Conservation (phyloP, 2,113 vertebrate genomes). For the Spheniscus mendiculus region DNA sequence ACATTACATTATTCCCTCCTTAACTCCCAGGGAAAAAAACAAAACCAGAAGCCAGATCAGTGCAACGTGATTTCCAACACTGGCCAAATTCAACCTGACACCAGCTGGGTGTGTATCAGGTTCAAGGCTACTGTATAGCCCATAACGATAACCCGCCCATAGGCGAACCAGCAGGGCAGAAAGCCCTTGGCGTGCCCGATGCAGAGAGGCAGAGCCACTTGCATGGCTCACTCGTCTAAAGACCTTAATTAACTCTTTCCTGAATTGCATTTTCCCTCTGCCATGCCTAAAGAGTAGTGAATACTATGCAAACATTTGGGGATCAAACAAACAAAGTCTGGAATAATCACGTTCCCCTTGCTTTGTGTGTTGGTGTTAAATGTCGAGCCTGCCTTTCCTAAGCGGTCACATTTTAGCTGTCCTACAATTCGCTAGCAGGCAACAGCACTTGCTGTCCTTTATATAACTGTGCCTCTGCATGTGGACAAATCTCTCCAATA, state of each 20-base stretch:
- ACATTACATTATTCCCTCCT: not conserved
- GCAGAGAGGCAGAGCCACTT: not conserved
- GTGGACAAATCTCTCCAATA: not conserved
- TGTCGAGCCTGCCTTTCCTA: not conserved
- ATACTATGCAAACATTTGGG: not conserved
- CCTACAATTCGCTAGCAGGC: not conserved
- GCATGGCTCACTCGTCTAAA: rapidly evolving
- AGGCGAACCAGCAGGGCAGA: not conserved
- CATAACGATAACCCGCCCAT: rapidly evolving
- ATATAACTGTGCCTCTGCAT: not conserved
- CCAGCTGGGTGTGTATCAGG: not conserved
- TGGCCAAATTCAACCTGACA: not conserved
- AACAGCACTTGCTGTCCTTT: not conserved
- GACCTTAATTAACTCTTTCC: not conserved
- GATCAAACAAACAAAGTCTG: not conserved
- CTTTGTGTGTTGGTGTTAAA: not conserved
- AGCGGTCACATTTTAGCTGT: rapidly evolving
- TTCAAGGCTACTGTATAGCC: not conserved
- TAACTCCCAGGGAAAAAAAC: not conserved
- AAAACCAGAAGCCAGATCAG: not conserved
- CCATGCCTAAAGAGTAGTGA: not conserved
- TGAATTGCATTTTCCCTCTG: not conserved
- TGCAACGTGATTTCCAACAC: not conserved
- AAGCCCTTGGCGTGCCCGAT: rapidly evolving
- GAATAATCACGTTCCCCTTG: not conserved